Evolutionary conservation across 2,797 vertebrate genomes (phyloP).

Genomic region (Acrossocheilus wenchowensis): DNA sequence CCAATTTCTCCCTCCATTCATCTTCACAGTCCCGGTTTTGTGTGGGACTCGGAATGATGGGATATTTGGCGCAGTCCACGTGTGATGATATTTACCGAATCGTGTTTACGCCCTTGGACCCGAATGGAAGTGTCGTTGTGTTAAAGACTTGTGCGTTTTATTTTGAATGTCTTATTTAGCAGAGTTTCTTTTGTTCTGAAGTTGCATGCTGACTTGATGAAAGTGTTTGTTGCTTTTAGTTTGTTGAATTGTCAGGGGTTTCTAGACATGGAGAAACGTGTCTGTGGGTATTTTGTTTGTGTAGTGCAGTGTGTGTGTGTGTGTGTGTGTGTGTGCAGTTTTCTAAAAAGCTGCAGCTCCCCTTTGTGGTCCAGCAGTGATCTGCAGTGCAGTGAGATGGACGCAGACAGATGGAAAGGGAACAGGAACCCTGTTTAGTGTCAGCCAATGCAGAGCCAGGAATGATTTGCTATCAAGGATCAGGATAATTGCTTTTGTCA

Average conservation of each 20-base stretch:
- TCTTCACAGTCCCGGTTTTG: slow-evolving; percentile 37
- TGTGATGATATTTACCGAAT: slow-evolving; percentile 49
- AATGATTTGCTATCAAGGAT: slow-evolving; percentile 5
- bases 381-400: slow-evolving; percentile 42
- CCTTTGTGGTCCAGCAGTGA: slow-evolving; percentile 84
- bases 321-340: slow-evolving; percentile 36
- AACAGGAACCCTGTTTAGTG: slow-evolving; percentile 10
- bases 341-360: slow-evolving; percentile 88
- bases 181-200: background rate
- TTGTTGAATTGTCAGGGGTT: slow-evolving; percentile 4
- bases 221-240: slow-evolving; percentile 13
- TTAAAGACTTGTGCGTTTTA: background rate
- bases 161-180: slow-evolving; percentile 1
- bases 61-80: slow-evolving; percentile 2
- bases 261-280: background rate
- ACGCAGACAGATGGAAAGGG: slow-evolving; percentile 1
- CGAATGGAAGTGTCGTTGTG: background rate
- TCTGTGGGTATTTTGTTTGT: background rate
- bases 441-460: slow-evolving; percentile 11
- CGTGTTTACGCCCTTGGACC: slow-evolving; percentile 35
- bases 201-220: background rate
- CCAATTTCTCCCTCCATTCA: slow-evolving; percentile 69
- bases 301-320: background rate
- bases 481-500: slow-evolving; percentile 18
- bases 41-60: slow-evolving; percentile 25